Percentiles rank a stretch among this genome's conserved stretches.
Evolutionary conservation across 2,888 invertebrate species (phyloP).

Genomic region (Alviniconcha strummeri): DNA sequence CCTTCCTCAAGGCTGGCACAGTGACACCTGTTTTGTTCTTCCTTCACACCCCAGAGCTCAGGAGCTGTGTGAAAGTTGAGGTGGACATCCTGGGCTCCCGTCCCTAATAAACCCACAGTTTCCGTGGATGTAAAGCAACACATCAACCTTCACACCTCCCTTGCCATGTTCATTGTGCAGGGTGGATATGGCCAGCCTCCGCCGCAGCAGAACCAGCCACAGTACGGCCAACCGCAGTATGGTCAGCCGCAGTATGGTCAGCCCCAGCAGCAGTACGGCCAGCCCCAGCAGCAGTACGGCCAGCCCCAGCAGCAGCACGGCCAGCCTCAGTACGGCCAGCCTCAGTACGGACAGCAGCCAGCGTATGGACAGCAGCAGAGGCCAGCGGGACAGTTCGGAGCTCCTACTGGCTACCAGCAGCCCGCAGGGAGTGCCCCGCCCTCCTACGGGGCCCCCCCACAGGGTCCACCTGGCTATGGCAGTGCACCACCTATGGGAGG

Average conservation of each 20-base stretch:
- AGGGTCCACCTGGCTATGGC: slow-evolving; percentile 33
- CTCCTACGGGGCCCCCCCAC: slow-evolving; percentile 44
- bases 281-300: slow-evolving; percentile 44
- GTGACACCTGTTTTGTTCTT: no score
- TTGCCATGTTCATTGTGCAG: slow-evolving; percentile 18
- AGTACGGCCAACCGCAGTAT: slow-evolving; percentile 28
- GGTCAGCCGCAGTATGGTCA: slow-evolving; percentile 46
- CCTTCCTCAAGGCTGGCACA: no score
- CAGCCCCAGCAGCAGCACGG: slow-evolving; percentile 35
- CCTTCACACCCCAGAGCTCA: no score
- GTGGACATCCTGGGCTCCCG: no score
- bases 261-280: slow-evolving; percentile 44
- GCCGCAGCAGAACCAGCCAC: slow-evolving; percentile 22
- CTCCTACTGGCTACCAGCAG: slow-evolving; percentile 45
- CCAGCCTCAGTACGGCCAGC: slow-evolving; percentile 8
- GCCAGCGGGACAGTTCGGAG: slow-evolving; percentile 33
- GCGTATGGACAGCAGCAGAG: slow-evolving; percentile 39
- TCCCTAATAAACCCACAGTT: no score
- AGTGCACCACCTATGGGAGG: slow-evolving; percentile 47
- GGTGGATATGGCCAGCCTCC: slow-evolving; percentile 51
- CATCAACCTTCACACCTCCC: no score
- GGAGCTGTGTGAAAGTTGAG: no score
- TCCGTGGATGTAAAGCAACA: no score
- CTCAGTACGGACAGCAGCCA: slow-evolving; percentile 41
- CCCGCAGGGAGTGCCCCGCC: slow-evolving; percentile 46